These are phyloP conservation scores for Aplysina aerophoba DNA, from an alignment of 37 sponge, comb jelly and placozoan genomes.

Conservation along the genomic window DNA sequence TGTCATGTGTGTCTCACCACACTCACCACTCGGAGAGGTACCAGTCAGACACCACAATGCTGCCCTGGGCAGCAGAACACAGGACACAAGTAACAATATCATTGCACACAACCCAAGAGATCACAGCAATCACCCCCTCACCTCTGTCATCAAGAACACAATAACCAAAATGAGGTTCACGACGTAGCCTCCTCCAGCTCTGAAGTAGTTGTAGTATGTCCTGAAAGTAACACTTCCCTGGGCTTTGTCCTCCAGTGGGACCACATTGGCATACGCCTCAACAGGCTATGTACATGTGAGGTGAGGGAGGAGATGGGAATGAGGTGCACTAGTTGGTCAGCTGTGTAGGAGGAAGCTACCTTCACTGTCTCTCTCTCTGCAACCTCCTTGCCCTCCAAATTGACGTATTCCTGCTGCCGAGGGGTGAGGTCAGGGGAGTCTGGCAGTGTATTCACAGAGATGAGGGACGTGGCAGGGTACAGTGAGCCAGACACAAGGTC, in stretches of 20 bases:
- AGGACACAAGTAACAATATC: background rate
- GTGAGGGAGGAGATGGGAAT: too few relatives aligned
- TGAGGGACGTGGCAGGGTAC: slow-evolving; percentile 18
- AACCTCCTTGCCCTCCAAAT: too few relatives aligned
- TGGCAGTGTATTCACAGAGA: too few relatives aligned
- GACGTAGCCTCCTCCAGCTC: slow-evolving; percentile 17
- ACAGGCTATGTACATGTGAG: background rate
- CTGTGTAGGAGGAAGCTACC: too few relatives aligned
- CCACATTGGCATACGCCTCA: slow-evolving; percentile 16
- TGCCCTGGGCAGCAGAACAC: slow-evolving; percentile 22
- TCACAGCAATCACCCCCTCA: slow-evolving; percentile 1
- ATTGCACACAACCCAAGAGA: too few relatives aligned
- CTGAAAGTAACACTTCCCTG: slow-evolving; percentile 31
- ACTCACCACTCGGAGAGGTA: slow-evolving; percentile 79
- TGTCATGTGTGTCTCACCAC: background rate
- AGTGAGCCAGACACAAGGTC: background rate
- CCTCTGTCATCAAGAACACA: slow-evolving; percentile 58
- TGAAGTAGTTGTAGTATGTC: slow-evolving; percentile 25
- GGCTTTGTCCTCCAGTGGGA: slow-evolving; percentile 32
- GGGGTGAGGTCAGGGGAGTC: too few relatives aligned
- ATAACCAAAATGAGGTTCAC: slow-evolving; percentile 18
- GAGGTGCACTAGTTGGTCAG: too few relatives aligned
- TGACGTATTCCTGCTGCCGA: too few relatives aligned
- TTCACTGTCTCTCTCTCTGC: too few relatives aligned
- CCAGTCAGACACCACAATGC: slow-evolving; percentile 65